Evolutionary conservation across 2,888 invertebrate genomes (phyloP).

Genomic region (Alitta virens): DNA sequence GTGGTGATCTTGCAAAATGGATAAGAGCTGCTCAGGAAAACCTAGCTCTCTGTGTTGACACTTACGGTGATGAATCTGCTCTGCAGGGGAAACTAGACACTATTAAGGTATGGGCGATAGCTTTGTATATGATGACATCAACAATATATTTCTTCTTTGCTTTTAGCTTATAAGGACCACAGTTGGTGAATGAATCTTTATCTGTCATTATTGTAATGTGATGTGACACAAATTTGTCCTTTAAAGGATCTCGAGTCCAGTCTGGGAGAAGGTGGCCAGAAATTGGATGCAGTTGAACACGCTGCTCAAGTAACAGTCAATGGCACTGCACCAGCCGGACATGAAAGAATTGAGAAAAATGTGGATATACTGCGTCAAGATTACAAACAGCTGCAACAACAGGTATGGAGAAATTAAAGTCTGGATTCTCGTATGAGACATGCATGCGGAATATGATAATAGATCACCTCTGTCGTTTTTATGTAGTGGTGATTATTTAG

Average conservation of each 20-base stretch:
- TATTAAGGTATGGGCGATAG: slow-evolving; percentile 57
- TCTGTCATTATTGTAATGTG: too few relatives aligned
- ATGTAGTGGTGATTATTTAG: too few relatives aligned
- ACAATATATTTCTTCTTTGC: too few relatives aligned
- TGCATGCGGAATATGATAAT: too few relatives aligned
- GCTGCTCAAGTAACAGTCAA: slow-evolving; percentile 44
- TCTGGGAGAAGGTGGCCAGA: slow-evolving; percentile 41
- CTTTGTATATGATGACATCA: too few relatives aligned
- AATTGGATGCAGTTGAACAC: slow-evolving; percentile 40
- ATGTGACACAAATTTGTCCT: too few relatives aligned
- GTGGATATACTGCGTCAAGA: slow-evolving; percentile 42
- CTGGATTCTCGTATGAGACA: too few relatives aligned
- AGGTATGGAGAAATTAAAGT: too few relatives aligned
- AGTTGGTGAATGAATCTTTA: too few relatives aligned
- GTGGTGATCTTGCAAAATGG: slow-evolving; percentile 90
- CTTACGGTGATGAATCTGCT: slow-evolving; percentile 78
- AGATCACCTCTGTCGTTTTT: too few relatives aligned
- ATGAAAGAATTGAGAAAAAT: slow-evolving; percentile 48
- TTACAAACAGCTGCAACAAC: slow-evolving; percentile 41
- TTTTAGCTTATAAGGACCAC: too few relatives aligned
- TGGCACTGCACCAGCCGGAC: slow-evolving; percentile 46
- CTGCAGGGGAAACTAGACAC: slow-evolving; percentile 72
- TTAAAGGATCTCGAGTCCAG: slow-evolving; percentile 34
- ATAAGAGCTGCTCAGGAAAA: slow-evolving; percentile 85
- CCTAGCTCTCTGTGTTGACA: slow-evolving; percentile 85